These are phyloP conservation scores for Acestrorhynchus altus DNA, from an alignment of 2,797 vertebrate genomes.

Conservation along the genomic window DNA sequence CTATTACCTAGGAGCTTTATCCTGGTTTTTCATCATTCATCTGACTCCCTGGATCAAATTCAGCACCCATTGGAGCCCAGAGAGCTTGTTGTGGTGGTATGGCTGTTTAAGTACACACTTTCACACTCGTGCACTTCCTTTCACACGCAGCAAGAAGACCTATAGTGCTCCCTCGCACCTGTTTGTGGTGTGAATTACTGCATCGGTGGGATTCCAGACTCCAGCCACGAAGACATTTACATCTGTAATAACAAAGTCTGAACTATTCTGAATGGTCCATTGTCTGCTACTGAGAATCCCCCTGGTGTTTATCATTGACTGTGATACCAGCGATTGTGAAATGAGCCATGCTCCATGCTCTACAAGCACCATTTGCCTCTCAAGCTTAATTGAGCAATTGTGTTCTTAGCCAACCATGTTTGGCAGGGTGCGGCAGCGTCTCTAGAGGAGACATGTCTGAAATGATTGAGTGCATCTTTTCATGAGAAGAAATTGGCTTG, in stretches of 20 bases:
- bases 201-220: neutral
- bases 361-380: constrained; percentile 28
- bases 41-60: neutral
- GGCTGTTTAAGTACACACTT: neutral
- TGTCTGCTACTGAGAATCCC: constrained; percentile 24
- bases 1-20: too few species aligned
- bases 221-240: constrained; percentile 7
- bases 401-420: constrained; percentile 21
- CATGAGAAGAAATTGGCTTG: neutral
- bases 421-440: constrained; percentile 7
- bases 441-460: constrained; percentile 24
- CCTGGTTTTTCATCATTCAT: neutral
- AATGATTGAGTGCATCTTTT: constrained; percentile 31
- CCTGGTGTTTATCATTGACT: constrained; percentile 33
- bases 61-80: neutral
- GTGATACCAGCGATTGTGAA: constrained; percentile 32
- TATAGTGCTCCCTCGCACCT: neutral
- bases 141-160: neutral
- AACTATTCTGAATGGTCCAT: neutral
- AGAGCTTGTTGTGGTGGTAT: neutral
- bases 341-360: constrained; percentile 37
- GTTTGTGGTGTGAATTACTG: constrained; percentile 1
- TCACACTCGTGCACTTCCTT: neutral
- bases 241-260: constrained; percentile 8
- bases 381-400: constrained; percentile 41